phyloP scores from a whole-genome alignment of 92 coral and sea anemone species.

The Zoanthus sansibaricus region DNA sequence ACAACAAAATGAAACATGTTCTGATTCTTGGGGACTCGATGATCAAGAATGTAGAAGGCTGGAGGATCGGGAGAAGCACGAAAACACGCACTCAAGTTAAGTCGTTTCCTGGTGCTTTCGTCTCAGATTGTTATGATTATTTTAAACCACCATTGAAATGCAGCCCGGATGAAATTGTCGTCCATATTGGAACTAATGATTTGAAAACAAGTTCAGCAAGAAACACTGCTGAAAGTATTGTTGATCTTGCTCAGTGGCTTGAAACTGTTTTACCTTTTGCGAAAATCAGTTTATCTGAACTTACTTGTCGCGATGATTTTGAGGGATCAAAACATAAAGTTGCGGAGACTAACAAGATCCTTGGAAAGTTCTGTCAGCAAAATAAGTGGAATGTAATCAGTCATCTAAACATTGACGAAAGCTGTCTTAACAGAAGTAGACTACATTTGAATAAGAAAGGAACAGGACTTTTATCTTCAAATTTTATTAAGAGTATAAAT shows the following conservation, averaged over 20 bases:
- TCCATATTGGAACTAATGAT: conserved; percentile 13
- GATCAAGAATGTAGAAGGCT: background rate
- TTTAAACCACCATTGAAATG: conserved; percentile 8
- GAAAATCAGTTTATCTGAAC: conserved; percentile 39
- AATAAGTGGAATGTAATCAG: conserved; percentile 17
- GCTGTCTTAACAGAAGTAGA: conserved; percentile 31
- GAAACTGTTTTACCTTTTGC: conserved; percentile 13
- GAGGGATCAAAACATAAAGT: conserved; percentile 12
- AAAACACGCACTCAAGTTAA: background rate
- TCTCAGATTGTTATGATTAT: background rate
- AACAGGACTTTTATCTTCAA: conserved; percentile 19
- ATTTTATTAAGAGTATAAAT: conserved; percentile 25
- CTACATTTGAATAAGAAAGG: conserved; percentile 50
- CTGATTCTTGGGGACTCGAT: background rate
- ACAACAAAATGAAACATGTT: background rate
- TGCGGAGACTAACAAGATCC: conserved; percentile 16
- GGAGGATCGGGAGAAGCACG: background rate
- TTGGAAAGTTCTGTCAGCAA: conserved; percentile 25
- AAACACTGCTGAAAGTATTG: background rate
- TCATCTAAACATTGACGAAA: conserved; percentile 39
- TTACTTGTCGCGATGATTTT: conserved; percentile 23
- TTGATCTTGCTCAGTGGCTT: conserved; percentile 20
- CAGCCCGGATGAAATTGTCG: background rate
- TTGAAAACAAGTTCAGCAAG: background rate
- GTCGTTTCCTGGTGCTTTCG: background rate